Conservation (phyloP, 2,113 vertebrate species). For the Ptilonorhynchus violaceus region DNA sequence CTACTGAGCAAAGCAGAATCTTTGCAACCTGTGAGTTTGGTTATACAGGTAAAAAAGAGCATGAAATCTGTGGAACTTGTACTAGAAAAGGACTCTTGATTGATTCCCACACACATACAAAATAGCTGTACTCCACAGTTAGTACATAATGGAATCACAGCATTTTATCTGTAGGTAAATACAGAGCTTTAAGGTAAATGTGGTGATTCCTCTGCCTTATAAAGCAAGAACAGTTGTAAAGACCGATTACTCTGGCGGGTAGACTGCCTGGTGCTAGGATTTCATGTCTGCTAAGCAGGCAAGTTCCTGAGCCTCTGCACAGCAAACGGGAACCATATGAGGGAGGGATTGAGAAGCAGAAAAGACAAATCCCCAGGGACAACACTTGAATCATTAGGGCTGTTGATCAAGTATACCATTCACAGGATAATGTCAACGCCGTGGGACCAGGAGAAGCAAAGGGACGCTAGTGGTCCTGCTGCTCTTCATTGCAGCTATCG, state of each 20-base stretch:
- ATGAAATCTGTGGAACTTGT: background rate
- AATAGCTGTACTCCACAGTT: background rate
- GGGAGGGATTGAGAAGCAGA: background rate
- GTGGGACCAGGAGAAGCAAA: background rate
- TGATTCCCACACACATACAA: background rate
- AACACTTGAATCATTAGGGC: background rate
- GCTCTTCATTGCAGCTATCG: background rate
- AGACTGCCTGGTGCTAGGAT: background rate
- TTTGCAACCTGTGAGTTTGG: background rate
- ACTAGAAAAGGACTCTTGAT: background rate
- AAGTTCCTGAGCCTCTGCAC: background rate
- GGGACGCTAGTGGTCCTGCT: background rate
- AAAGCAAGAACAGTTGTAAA: background rate
- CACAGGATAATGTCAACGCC: background rate
- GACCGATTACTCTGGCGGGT: fast-evolving
- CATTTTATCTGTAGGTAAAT: background rate
- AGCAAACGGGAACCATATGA: background rate
- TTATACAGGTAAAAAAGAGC: background rate
- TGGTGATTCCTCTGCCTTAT: background rate
- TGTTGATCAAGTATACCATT: background rate
- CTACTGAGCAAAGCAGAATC: background rate
- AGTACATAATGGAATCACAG: background rate
- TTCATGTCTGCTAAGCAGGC: background rate
- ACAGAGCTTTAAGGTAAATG: background rate
- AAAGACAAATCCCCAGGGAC: background rate